phyloP scores from a whole-genome alignment of 2,113 vertebrate species.

The Sakesphorus luctuosus region DNA sequence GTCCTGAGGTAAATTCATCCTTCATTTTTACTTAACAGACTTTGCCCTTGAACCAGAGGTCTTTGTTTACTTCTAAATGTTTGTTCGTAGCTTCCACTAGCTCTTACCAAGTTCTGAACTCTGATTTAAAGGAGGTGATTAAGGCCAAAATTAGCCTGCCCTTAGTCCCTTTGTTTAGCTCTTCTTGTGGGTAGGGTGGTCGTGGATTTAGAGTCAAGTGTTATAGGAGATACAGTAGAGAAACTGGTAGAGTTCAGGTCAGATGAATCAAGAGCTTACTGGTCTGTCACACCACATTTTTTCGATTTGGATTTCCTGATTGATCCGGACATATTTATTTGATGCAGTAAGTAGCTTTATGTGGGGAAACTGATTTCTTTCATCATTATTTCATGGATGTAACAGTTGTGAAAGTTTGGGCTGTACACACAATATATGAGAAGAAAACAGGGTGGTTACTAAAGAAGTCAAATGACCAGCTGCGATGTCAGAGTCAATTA shows the following conservation, averaged over 20 bases:
- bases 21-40: not conserved
- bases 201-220: rapidly evolving
- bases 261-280: not conserved
- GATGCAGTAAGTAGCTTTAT: not conserved
- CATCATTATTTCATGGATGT: not conserved
- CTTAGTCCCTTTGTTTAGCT: not conserved
- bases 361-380: not conserved
- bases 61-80: not conserved
- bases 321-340: not conserved
- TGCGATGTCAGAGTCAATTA: not conserved
- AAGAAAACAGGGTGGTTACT: not conserved
- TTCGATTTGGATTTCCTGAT: not conserved
- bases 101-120: not conserved
- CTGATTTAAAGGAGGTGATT: not conserved
- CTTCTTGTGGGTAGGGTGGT: not conserved
- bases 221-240: not conserved
- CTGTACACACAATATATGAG: not conserved
- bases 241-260: not conserved
- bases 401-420: not conserved
- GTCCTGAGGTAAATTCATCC: conserved; percentile 3
- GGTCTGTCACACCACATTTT: not conserved
- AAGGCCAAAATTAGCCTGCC: not conserved
- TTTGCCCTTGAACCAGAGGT: not conserved
- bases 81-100: not conserved
- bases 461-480: not conserved